Conservation (phyloP, 2,888 invertebrate genomes). For the Eurytoma californica region DNA sequence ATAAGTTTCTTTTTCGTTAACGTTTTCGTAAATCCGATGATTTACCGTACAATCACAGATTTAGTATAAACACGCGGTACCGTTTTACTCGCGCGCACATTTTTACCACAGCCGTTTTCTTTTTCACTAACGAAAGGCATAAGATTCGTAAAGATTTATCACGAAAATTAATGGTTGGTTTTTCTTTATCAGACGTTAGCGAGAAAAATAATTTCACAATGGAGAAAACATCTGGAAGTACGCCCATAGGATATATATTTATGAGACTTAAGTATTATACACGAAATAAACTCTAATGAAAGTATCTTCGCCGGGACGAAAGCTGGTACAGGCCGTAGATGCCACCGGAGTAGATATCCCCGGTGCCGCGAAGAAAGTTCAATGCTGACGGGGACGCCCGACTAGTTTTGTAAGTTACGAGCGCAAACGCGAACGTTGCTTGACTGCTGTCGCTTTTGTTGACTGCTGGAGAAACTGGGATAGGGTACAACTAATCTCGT, state of each 20-base stretch:
- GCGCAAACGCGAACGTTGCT: slow-evolving; percentile 12
- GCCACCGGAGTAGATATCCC: slow-evolving; percentile 18
- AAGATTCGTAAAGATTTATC: slow-evolving; percentile 39
- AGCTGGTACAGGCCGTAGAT: not conserved
- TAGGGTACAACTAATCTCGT: not conserved
- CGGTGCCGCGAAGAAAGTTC: slow-evolving; percentile 24
- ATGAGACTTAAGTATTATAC: slow-evolving; percentile 46
- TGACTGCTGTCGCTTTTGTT: not conserved
- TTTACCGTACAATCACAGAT: slow-evolving; percentile 9
- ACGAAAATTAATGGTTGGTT: slow-evolving; percentile 34
- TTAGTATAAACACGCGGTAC: slow-evolving; percentile 16
- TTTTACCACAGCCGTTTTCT: not conserved
- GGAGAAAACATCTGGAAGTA: slow-evolving; percentile 20
- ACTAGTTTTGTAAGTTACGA: slow-evolving; percentile 48
- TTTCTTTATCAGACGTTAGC: slow-evolving; percentile 3
- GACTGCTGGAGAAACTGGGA: not conserved
- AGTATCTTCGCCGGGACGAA: slow-evolving; percentile 11
- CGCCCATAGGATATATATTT: slow-evolving; percentile 39
- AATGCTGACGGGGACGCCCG: slow-evolving; percentile 1
- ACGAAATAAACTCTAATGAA: slow-evolving; percentile 46
- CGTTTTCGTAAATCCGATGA: slow-evolving; percentile 23
- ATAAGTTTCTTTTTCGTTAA: not conserved
- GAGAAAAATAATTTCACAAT: slow-evolving; percentile 21
- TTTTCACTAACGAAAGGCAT: slow-evolving; percentile 13
- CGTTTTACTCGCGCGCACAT: not conserved